phyloP scores from a whole-genome alignment of 2,888 invertebrate genomes.

The Eurois occulta region DNA sequence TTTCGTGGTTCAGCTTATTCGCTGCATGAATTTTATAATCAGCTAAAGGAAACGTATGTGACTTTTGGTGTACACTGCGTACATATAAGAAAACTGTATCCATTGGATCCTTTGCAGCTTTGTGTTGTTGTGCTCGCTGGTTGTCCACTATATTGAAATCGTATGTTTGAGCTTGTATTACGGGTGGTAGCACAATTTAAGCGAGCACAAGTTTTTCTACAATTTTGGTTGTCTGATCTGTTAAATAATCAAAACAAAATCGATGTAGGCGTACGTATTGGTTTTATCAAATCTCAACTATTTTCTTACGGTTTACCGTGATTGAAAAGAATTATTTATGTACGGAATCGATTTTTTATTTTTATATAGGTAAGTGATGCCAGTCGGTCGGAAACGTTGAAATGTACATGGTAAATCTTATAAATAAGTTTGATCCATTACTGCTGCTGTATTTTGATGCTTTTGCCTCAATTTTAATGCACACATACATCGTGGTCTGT shows the following conservation, averaged over 20 bases:
- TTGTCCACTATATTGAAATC: not conserved
- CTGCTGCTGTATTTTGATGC: constrained; percentile 5
- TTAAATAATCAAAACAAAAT: constrained; percentile 58
- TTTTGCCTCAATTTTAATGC: not conserved
- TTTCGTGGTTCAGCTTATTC: not conserved
- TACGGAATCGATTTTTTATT: constrained; percentile 48
- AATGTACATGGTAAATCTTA: constrained; percentile 92
- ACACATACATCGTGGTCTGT: not conserved
- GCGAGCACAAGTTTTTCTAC: constrained; percentile 5
- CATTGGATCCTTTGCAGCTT: not conserved
- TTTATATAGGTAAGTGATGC: constrained; percentile 78
- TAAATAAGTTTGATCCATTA: not conserved
- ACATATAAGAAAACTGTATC: not conserved
- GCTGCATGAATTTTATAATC: not conserved
- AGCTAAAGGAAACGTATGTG: not conserved
- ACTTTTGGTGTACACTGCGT: not conserved
- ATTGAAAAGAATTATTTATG: constrained; percentile 51
- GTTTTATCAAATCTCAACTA: constrained; percentile 31
- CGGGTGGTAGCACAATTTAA: no score
- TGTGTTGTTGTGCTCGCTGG: no score
- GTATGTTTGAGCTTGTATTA: no score
- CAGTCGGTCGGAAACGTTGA: constrained; percentile 94
- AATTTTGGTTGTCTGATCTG: constrained; percentile 9
- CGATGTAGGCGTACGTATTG: constrained; percentile 6
- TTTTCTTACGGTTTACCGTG: constrained; percentile 49